Evolutionary conservation across 2,888 invertebrate genomes (phyloP).

Genomic region (Metallyticus violacea): DNA sequence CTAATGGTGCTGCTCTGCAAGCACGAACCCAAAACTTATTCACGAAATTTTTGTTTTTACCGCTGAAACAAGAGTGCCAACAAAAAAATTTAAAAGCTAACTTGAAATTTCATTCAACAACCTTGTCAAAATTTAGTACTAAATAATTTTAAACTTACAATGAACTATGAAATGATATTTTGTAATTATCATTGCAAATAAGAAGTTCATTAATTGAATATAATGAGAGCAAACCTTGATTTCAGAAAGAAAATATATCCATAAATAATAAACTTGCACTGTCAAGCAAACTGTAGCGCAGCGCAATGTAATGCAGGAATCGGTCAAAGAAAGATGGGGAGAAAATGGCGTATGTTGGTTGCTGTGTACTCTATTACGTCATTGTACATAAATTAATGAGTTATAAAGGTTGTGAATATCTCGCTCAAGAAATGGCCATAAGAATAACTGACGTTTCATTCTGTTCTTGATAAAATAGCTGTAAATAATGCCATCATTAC

Average conservation of each 20-base stretch:
- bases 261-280: background rate
- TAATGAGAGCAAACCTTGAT: too few species aligned
- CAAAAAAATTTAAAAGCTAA: background rate
- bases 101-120: too few species aligned
- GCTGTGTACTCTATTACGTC: background rate
- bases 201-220: too few species aligned
- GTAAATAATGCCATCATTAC: slow-evolving; percentile 62
- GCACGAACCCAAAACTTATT: too few species aligned
- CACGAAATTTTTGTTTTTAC: background rate
- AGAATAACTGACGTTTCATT: background rate
- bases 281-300: background rate
- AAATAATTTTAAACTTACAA: too few species aligned
- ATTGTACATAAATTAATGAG: background rate
- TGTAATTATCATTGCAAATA: too few species aligned
- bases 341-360: background rate
- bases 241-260: background rate
- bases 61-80: background rate
- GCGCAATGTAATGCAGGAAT: background rate
- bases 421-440: background rate
- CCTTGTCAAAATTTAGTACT: too few species aligned
- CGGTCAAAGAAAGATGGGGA: background rate
- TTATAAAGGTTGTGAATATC: background rate
- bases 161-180: too few species aligned
- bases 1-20: too few species aligned
- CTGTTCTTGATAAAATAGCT: background rate